Base-by-base conservation (phyloP, 2,888 invertebrate genomes). In the Ormyrus nitidulus region DNA sequence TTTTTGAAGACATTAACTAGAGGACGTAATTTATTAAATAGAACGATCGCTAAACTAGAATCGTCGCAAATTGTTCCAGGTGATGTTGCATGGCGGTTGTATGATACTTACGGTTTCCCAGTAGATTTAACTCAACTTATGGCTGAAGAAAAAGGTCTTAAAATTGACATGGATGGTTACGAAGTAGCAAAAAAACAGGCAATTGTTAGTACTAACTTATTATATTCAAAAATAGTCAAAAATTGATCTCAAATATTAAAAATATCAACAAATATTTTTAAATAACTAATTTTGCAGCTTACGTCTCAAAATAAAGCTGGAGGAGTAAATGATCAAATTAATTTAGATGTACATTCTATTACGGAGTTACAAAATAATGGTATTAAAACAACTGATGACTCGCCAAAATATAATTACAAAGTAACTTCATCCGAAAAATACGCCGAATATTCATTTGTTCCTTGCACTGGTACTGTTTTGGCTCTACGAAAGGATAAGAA, bases 41-140 rank as follows among this genome's bases (percentile, higher is more conserved):
- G 98, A 86, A 98, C 98, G 2, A 96, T 99, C 82, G 93, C 93
- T 75, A 98, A 97, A 90, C 91, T 99, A 54, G 94, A 93, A 70
- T 92, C 93, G 1, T 88, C 90, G 6, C 95, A 94, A 88, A 92
- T 93, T 66, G 92, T 99, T 83, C 98, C 99, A 56, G 98, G 99
- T 75, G 98, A 99, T 91, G 95, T 99, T 69, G 99, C 99, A 0
- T 99, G 99, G 99, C 94, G 98, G 79, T 92, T 99, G 77, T 99
- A 99, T 91, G 99, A 99, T 88, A 99, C 99, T 0, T 99, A 99
- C 89, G 99, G 99, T 19, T 99, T 99, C 90, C 99, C 99, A 0
- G 94, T 99, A 74, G 99, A 99, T 92, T 93, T 99, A 83, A 99
- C 99, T 0, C 95, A 96, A 86, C 92, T 99, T 53, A 99, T 99